phyloP scores from a whole-genome alignment of 2,888 invertebrate genomes.

The Meta bourneti region DNA sequence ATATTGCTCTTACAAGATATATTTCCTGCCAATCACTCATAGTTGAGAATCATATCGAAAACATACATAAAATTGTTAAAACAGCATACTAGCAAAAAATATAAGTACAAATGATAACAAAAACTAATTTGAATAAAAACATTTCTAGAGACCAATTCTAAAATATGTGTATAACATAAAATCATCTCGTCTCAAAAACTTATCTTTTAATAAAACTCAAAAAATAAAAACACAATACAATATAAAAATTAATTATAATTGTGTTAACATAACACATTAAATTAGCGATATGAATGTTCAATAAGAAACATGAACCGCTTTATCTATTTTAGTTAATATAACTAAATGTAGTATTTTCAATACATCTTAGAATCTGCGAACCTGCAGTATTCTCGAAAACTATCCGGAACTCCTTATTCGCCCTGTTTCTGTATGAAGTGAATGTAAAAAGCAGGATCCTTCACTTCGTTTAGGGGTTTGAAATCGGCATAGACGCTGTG shows the following conservation, averaged over 20 bases:
- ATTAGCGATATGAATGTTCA: constrained; percentile 4
- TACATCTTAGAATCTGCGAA: too few species aligned
- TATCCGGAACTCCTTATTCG: neutral
- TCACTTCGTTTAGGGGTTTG: constrained; percentile 85
- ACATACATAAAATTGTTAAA: too few species aligned
- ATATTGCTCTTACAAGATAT: too few species aligned
- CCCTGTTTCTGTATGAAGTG: constrained; percentile 86
- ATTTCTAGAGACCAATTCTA: neutral
- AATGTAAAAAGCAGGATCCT: constrained; percentile 90
- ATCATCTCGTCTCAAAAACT: neutral
- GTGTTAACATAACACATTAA: constrained; percentile 69
- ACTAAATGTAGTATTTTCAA: neutral
- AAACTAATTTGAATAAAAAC: too few species aligned
- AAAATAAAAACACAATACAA: neutral
- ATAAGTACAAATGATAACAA: too few species aligned
- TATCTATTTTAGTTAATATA: constrained; percentile 22
- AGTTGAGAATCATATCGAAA: too few species aligned
- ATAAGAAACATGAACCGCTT: neutral
- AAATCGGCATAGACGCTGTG: constrained; percentile 91
- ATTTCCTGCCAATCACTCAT: too few species aligned
- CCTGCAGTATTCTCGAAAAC: neutral
- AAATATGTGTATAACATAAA: neutral
- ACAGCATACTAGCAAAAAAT: too few species aligned
- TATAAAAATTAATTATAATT: neutral
- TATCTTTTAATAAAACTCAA: neutral